These are phyloP conservation scores for Cataglyphis albicans DNA, from an alignment of 2,888 invertebrate species.

Conservation along the genomic window DNA sequence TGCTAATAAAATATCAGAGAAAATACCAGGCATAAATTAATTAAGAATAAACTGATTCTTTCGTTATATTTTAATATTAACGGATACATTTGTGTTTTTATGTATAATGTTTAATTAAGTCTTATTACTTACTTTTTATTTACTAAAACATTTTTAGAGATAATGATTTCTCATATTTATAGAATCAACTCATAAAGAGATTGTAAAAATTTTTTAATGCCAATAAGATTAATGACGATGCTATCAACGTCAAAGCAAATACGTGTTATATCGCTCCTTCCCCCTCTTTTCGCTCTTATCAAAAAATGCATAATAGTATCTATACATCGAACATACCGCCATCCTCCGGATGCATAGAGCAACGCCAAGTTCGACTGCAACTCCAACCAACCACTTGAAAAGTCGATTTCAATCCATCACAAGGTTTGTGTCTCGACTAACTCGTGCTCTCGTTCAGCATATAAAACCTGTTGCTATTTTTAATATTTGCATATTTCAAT, in stretches of 20 bases:
- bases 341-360: constrained; percentile 65
- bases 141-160: background rate
- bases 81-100: background rate
- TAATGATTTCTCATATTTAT: background rate
- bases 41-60: background rate
- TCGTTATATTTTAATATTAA: background rate
- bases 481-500: constrained; percentile 30
- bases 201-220: background rate
- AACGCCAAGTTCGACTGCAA: constrained; percentile 57
- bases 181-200: background rate
- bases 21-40: background rate
- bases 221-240: background rate
- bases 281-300: background rate
- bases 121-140: background rate
- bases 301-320: constrained; percentile 34
- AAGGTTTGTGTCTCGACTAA: constrained; percentile 72
- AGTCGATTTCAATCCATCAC: constrained; percentile 47
- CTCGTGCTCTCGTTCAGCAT: constrained; percentile 21
- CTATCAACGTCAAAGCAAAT: background rate
- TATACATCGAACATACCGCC: constrained; percentile 66
- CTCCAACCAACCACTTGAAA: constrained; percentile 58
- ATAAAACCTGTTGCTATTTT: constrained; percentile 67
- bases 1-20: background rate
- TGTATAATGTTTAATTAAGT: background rate
- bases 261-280: background rate